Evolutionary conservation across 2,888 invertebrate genomes (phyloP).

Genomic region (Orthosia gothica): DNA sequence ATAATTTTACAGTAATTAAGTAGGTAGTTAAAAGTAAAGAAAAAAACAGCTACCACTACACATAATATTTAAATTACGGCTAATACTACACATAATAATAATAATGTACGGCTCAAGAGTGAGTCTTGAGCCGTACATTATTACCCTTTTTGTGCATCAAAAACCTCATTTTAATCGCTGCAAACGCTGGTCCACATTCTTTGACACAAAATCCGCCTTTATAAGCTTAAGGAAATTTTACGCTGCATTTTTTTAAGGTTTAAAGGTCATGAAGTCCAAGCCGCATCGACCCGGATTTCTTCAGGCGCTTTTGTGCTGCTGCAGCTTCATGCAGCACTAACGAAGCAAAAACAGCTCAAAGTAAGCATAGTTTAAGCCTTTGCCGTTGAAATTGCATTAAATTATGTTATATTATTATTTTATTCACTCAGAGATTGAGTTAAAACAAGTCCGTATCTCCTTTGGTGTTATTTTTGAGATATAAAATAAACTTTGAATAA

Average conservation of each 20-base stretch:
- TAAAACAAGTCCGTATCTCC: constrained; percentile 19
- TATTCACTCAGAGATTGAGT: constrained; percentile 28
- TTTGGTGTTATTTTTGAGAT: constrained; percentile 12
- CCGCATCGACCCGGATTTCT: constrained; percentile 15
- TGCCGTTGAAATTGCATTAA: constrained; percentile 40
- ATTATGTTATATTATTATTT: constrained; percentile 38
- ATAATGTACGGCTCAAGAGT: too few species aligned
- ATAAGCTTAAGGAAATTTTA: constrained; percentile 26
- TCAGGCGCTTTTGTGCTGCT: constrained; percentile 30
- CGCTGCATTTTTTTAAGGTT: constrained; percentile 41
- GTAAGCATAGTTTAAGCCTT: constrained; percentile 40
- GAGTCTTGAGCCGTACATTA: background rate
- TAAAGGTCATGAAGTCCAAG: constrained; percentile 28
- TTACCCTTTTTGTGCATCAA: background rate
- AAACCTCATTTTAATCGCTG: constrained; percentile 13
- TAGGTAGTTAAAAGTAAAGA: background rate
- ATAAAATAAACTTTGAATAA: constrained; percentile 38
- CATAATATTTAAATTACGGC: background rate
- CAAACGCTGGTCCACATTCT: background rate
- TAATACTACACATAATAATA: background rate
- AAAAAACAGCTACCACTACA: background rate
- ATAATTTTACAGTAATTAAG: background rate
- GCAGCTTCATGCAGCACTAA: constrained; percentile 31
- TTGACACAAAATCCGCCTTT: constrained; percentile 19
- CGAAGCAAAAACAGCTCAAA: constrained; percentile 59